phyloP scores from a whole-genome alignment of 1,140 invertebrate species.

The Drosophila nebulosa region DNA sequence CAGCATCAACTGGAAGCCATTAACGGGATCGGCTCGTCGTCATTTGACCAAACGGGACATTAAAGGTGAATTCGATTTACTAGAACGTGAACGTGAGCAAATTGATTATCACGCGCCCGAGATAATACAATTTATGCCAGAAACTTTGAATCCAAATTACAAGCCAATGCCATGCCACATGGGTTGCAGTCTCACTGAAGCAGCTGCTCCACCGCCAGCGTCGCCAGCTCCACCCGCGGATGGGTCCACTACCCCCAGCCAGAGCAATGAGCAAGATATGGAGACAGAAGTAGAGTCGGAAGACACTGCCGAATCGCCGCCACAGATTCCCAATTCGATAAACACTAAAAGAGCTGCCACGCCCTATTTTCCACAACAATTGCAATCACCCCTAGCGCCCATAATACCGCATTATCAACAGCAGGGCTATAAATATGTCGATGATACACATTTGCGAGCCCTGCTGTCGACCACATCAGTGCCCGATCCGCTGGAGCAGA shows the following conservation, averaged over 20 bases:
- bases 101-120: constrained; percentile 68
- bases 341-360: constrained; percentile 46
- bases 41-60: constrained; percentile 66
- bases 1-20: constrained; percentile 15
- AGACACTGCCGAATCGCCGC: not conserved
- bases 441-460: constrained; percentile 43
- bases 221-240: not conserved
- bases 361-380: constrained; percentile 50
- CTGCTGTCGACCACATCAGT: constrained; percentile 64
- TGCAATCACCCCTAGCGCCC: constrained; percentile 37
- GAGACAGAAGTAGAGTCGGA: not conserved
- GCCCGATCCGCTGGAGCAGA: constrained; percentile 57
- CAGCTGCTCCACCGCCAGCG: constrained; percentile 11
- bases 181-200: constrained; percentile 47
- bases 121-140: constrained; percentile 77
- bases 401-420: not conserved
- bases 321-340: constrained; percentile 32
- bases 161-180: constrained; percentile 63
- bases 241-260: not conserved
- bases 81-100: constrained; percentile 62
- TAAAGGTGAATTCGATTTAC: constrained; percentile 71
- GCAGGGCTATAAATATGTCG: constrained; percentile 52
- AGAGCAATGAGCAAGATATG: not conserved
- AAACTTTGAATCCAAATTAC: constrained; percentile 63
- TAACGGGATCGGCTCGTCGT: constrained; percentile 8